Percentiles rank a stretch among this genome's conserved stretches.
Conservation (phyloP, 2,888 invertebrate species). For the Trissolcus japonicus region DNA sequence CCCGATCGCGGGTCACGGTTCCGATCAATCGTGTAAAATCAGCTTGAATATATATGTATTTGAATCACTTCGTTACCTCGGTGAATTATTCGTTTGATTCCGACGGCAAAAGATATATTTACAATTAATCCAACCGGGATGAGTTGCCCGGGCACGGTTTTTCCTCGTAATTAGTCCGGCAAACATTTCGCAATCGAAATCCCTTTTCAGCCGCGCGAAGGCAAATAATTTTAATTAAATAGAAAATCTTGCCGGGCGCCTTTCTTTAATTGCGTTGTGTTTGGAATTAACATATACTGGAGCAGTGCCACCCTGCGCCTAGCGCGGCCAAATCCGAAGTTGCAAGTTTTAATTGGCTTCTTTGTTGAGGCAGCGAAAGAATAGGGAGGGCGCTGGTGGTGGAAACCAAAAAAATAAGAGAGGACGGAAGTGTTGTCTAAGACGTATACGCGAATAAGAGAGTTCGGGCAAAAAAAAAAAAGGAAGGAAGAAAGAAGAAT, state of each 20-base stretch:
- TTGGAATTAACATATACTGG: constrained; percentile 46
- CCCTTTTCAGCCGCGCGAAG: constrained; percentile 8
- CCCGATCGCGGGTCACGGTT: constrained; percentile 35
- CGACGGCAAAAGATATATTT: constrained; percentile 22
- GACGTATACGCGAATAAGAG: neutral
- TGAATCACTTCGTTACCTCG: constrained; percentile 48
- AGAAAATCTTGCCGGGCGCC: constrained; percentile 12
- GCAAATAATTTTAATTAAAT: constrained; percentile 47
- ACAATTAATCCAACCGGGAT: constrained; percentile 16
- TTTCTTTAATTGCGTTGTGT: constrained; percentile 32
- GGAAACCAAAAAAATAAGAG: constrained; percentile 1
- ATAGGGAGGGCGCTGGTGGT: neutral
- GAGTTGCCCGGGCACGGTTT: neutral
- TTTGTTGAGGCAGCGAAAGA: constrained; percentile 39
- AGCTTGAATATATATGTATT: constrained; percentile 56
- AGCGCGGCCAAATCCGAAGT: constrained; percentile 30
- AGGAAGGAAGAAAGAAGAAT: constrained; percentile 28
- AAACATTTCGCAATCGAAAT: constrained; percentile 8
- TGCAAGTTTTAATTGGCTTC: constrained; percentile 60
- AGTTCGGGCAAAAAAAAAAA: neutral
- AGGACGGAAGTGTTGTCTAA: neutral
- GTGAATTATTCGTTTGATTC: constrained; percentile 6
- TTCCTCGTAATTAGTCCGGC: constrained; percentile 17
- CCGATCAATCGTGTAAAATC: constrained; percentile 57
- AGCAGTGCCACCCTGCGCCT: neutral